Evolutionary conservation across 2,888 invertebrate species (phyloP).

Genomic region (Cosmorhoe ocellata): DNA sequence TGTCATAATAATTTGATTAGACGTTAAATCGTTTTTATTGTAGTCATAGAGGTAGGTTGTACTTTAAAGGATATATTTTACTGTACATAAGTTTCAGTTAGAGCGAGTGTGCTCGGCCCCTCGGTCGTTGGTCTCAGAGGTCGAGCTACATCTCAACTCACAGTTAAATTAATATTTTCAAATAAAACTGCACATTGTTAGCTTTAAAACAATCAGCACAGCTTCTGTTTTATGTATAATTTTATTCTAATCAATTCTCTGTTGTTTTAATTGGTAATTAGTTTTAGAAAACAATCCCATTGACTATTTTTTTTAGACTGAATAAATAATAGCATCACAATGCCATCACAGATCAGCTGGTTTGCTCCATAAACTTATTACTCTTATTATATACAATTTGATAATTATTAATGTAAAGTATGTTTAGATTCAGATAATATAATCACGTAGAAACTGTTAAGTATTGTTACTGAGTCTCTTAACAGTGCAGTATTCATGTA

Average conservation of each 20-base stretch:
- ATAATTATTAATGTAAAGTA: constrained; percentile 43
- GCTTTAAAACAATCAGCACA: constrained; percentile 71
- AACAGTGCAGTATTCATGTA: constrained; percentile 67
- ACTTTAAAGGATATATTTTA: constrained; percentile 71
- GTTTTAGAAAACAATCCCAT: constrained; percentile 42
- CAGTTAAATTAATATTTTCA: constrained; percentile 52
- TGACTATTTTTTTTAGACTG: constrained; percentile 58
- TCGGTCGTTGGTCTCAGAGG: background rate
- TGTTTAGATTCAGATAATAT: constrained; percentile 52
- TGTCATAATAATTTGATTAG: constrained; percentile 79
- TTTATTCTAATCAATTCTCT: constrained; percentile 36
- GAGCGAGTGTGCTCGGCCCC: constrained; percentile 24
- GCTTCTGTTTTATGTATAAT: constrained; percentile 50
- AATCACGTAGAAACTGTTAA: constrained; percentile 28
- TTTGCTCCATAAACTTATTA: constrained; percentile 34
- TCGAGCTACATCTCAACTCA: constrained; percentile 35
- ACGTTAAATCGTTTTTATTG: constrained; percentile 78
- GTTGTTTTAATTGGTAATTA: constrained; percentile 45
- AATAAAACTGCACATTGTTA: constrained; percentile 72
- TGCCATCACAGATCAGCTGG: constrained; percentile 62
- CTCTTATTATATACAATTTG: constrained; percentile 45
- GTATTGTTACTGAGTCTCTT: constrained; percentile 59
- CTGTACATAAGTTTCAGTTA: constrained; percentile 68
- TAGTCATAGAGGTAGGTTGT: constrained; percentile 78
- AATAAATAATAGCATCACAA: constrained; percentile 65